Base-by-base conservation (phyloP, 2,113 vertebrate species). In the Nannobrachium achirus region DNA sequence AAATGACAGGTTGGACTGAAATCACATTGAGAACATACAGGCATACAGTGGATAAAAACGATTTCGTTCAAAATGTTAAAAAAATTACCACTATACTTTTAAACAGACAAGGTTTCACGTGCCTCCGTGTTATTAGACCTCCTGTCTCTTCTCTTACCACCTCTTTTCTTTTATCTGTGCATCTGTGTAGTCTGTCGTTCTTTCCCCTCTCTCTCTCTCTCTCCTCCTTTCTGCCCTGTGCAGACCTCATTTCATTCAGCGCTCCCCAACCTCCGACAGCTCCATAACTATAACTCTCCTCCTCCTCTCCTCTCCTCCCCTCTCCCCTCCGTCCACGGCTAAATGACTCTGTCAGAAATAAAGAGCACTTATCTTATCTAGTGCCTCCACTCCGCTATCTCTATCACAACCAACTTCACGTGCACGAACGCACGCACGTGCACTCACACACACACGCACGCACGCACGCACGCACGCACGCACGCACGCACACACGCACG, bases 341-440 rank as follows among this genome's bases (percentile, higher is more conserved):
- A 91, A 91, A 91, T 90, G 89, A 89, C 86, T 90, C 87, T 90
- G 85, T 90, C 90, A 88, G 87, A 89, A 88, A 87, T 91, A 90
- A 92, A 89, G 86, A 89, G 85, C 87, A 87, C 89, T 88, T 90
- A 91, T 91, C 90, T 89, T 89, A 88, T 89, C 89, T 89, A 75
- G 78, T 78, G 85, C 88, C 86, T 87, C 81, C 86, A 83, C 82
- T 84, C 83, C 13, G 78, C 76, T 79, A 71, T 86, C 88, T 80
- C 66, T 50, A 20, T 46, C 72, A 64, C 77, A n/a, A 20, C 64
- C 65, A 13, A 16, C 66, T n/a, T 15, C 10, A 42, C 39, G 11
- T 39, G 18, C 51, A 55, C 51, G 56, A 50, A 66, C 39, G 44
- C 19, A 44, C 52, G 56, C 51, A 55, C 53, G 25, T 13, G 11